These are phyloP conservation scores for Nothocercus nigrocapillus DNA, from an alignment of 2,113 vertebrate genomes.

Conservation along the genomic window DNA sequence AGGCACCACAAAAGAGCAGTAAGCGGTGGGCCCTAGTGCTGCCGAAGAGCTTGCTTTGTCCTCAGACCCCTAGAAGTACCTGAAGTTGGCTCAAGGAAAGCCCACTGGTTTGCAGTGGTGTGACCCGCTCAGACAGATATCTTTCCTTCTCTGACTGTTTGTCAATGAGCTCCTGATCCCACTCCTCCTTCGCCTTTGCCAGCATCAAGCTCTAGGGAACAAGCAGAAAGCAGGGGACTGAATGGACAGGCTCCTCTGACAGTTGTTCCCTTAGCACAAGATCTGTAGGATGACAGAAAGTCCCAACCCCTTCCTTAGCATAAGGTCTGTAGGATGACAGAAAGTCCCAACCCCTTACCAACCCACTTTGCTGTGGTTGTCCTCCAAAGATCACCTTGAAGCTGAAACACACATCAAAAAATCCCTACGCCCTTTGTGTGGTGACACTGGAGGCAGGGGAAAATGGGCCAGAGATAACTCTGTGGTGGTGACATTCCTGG, in stretches of 20 bases:
- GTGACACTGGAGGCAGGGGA: background rate
- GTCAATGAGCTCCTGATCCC: constrained; percentile 88
- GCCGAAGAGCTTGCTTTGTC: background rate
- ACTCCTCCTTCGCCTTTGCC: constrained; percentile 91
- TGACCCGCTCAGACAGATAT: constrained; percentile 86
- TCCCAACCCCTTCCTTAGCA: accelerated
- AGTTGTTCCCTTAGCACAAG: accelerated
- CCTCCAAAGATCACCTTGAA: background rate
- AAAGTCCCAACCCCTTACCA: background rate
- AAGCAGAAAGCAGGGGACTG: background rate
- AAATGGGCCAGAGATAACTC: background rate
- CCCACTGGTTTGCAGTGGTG: constrained; percentile 77
- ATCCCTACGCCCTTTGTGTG: background rate
- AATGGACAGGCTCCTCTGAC: background rate
- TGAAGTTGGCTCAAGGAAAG: constrained; percentile 87
- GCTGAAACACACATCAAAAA: constrained; percentile 26
- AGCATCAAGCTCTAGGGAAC: constrained; percentile 89
- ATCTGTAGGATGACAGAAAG: background rate
- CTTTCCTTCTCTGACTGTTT: constrained; percentile 88
- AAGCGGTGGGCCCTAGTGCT: accelerated
- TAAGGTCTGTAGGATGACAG: accelerated
- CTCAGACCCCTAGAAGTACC: constrained; percentile 59
- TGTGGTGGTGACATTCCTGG: accelerated
- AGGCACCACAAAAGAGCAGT: accelerated
- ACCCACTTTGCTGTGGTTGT: background rate